Evolutionary conservation across 2,113 vertebrate genomes (phyloP).

Genomic region (Ceyx margarethae): DNA sequence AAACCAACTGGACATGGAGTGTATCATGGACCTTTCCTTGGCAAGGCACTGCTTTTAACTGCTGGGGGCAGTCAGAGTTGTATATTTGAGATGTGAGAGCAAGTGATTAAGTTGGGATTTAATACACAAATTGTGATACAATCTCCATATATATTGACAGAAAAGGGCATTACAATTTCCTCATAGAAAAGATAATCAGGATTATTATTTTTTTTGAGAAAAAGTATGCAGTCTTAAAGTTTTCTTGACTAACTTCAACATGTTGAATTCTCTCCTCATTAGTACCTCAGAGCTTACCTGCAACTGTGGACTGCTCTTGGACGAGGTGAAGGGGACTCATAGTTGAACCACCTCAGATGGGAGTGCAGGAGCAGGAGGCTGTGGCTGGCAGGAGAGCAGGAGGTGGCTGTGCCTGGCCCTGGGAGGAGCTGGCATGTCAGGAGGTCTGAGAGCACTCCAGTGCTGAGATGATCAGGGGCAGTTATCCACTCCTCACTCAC

Average conservation of each 20-base stretch:
- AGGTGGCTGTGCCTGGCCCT: background rate
- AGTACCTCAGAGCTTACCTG: background rate
- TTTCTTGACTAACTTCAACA: fast-evolving
- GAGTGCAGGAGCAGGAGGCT: background rate
- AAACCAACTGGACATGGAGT: background rate
- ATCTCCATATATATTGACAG: background rate
- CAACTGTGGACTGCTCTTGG: background rate
- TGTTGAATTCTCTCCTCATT: background rate
- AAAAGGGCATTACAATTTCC: background rate
- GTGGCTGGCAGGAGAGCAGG: background rate
- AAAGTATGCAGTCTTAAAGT: background rate
- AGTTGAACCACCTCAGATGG: background rate
- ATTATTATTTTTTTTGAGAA: too few relatives aligned
- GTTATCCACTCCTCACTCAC: background rate
- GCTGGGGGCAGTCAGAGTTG: background rate
- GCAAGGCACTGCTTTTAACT: background rate
- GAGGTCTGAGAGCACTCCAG: background rate
- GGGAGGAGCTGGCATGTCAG: background rate
- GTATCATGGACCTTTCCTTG: background rate
- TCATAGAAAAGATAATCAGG: background rate
- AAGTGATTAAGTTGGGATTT: background rate
- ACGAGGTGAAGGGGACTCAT: background rate
- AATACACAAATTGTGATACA: background rate
- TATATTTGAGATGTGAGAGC: background rate
- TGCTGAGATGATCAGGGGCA: background rate